phyloP scores from a whole-genome alignment of 2,797 vertebrate genomes.

The Pachyuromys duprasi region DNA sequence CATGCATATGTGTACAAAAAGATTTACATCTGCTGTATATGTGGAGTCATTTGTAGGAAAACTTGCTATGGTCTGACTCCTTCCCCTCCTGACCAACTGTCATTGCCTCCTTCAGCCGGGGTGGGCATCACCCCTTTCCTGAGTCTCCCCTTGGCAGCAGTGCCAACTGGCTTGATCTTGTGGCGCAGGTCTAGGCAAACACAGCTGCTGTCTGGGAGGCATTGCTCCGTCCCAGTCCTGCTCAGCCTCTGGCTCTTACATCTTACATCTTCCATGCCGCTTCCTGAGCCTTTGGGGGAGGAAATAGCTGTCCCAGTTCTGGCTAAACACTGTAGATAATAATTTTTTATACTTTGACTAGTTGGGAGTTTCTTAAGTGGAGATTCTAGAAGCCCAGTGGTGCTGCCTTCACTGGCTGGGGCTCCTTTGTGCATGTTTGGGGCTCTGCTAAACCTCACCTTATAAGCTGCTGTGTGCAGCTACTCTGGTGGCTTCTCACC shows the following conservation, averaged over 20 bases:
- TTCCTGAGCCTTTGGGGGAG: background rate
- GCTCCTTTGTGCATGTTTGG: no score
- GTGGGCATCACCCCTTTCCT: background rate
- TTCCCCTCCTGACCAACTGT: no score
- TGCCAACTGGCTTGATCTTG: background rate
- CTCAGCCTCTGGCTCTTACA: background rate
- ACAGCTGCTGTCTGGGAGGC: background rate
- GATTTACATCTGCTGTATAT: background rate
- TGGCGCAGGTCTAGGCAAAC: background rate
- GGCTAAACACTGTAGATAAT: background rate
- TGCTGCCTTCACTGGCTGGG: background rate
- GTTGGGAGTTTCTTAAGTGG: background rate
- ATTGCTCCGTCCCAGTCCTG: background rate
- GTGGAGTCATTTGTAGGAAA: background rate
- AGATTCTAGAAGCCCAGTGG: background rate
- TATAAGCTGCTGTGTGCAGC: accelerated
- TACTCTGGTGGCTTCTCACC: no score
- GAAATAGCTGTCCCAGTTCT: background rate
- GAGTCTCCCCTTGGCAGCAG: background rate
- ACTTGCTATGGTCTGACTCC: background rate
- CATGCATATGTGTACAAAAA: no score
- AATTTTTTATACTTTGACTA: background rate
- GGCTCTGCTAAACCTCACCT: accelerated
- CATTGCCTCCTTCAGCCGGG: background rate
- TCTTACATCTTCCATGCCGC: background rate